These are phyloP conservation scores for Centruroides vittatus DNA, from an alignment of 1,140 invertebrate genomes.

Conservation along the genomic window DNA sequence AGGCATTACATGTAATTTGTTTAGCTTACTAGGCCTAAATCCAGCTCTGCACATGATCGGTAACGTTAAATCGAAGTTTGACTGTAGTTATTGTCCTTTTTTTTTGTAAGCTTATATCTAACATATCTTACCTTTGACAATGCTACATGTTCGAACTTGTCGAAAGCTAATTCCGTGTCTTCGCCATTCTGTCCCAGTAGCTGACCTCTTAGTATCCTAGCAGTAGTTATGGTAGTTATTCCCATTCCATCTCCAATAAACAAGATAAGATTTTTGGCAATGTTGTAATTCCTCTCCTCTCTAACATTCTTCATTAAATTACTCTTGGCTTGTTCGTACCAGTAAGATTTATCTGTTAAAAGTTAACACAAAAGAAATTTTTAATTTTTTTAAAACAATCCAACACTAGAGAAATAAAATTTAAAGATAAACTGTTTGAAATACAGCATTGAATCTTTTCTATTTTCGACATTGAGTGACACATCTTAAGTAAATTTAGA, in stretches of 20 bases:
- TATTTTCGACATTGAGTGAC: too few species aligned
- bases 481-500: too few species aligned
- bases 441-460: too few species aligned
- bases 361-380: too few species aligned
- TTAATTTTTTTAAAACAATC: too few species aligned
- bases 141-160: slow-evolving; percentile 66
- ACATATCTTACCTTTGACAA: slow-evolving; percentile 52
- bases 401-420: too few species aligned
- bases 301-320: slow-evolving; percentile 6
- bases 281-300: slow-evolving; percentile 26
- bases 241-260: slow-evolving; percentile 93
- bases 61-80: neutral
- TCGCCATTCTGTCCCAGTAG: slow-evolving; percentile 42
- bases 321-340: slow-evolving; percentile 19
- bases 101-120: too few species aligned
- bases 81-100: too few species aligned
- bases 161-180: slow-evolving; percentile 52
- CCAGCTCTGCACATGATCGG: too few species aligned
- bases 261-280: slow-evolving; percentile 74
- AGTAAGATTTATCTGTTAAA: slow-evolving; percentile 18
- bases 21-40: too few species aligned
- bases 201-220: slow-evolving; percentile 39
- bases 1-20: too few species aligned
- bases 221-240: slow-evolving; percentile 67
- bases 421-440: too few species aligned